phyloP scores from a whole-genome alignment of 2,888 invertebrate species.

The Copidosoma aretas region DNA sequence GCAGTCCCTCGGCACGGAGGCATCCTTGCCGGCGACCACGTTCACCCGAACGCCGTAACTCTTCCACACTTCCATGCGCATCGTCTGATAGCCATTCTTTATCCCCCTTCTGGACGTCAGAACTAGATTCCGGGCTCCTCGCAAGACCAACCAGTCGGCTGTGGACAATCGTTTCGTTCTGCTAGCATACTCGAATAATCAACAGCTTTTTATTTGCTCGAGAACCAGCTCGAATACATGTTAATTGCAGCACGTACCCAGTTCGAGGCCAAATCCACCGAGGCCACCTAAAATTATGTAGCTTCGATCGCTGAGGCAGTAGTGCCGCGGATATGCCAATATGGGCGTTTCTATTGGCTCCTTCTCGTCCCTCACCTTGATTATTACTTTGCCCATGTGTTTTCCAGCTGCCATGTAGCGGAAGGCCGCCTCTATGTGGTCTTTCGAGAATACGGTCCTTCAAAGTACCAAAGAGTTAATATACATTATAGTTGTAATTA shows the following conservation, averaged over 20 bases:
- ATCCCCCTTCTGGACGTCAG: slow-evolving; percentile 83
- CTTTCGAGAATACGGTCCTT: slow-evolving; percentile 69
- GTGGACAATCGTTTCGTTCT: no score
- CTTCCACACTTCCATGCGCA: slow-evolving; percentile 73
- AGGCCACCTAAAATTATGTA: slow-evolving; percentile 80
- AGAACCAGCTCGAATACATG: background rate
- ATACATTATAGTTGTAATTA: no score
- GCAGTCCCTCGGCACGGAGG: slow-evolving; percentile 75
- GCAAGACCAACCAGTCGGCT: slow-evolving; percentile 82
- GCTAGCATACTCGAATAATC: no score
- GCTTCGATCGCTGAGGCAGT: slow-evolving; percentile 64
- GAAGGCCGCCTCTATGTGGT: slow-evolving; percentile 77
- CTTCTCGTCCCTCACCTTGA: slow-evolving; percentile 52
- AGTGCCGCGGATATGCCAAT: slow-evolving; percentile 63
- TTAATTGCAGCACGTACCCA: slow-evolving; percentile 24
- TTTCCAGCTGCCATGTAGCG: slow-evolving; percentile 73
- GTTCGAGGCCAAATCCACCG: slow-evolving; percentile 91
- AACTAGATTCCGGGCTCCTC: slow-evolving; percentile 81
- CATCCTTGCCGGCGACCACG: slow-evolving; percentile 73
- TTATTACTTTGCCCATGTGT: slow-evolving; percentile 76
- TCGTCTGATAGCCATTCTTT: slow-evolving; percentile 81
- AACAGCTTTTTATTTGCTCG: background rate
- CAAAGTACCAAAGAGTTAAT: no score
- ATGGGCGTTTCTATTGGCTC: slow-evolving; percentile 48
- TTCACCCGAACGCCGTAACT: slow-evolving; percentile 73